Evolutionary conservation across 2,113 vertebrate species (phyloP).

Genomic region (Neolamprologus sp.): DNA sequence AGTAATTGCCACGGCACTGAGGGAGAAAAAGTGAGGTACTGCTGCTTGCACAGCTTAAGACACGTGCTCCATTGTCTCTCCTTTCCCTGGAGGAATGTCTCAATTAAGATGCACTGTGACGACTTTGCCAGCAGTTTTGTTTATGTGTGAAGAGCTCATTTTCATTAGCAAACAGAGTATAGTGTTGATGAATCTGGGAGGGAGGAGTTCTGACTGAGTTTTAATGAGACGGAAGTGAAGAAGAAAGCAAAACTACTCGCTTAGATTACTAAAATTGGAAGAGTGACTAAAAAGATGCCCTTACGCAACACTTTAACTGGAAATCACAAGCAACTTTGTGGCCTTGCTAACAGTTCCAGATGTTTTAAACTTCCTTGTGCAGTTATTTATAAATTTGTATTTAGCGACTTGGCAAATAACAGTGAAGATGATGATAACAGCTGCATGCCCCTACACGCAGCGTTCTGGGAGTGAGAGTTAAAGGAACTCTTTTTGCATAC

Average conservation of each 20-base stretch:
- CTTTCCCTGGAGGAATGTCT: not conserved
- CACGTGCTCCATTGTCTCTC: not conserved
- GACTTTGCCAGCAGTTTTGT: not conserved
- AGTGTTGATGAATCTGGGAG: not conserved
- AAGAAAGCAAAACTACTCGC: not conserved
- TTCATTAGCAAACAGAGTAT: not conserved
- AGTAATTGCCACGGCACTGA: constrained; percentile 28
- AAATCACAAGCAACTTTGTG: not conserved
- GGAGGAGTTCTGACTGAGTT: not conserved
- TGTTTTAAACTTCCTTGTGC: not conserved
- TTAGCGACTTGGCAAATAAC: not conserved
- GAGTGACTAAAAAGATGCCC: not conserved
- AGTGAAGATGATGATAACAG: not conserved
- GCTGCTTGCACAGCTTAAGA: not conserved
- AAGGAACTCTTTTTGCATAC: not conserved
- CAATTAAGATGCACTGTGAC: constrained; percentile 18
- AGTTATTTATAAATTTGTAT: not conserved
- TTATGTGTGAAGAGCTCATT: not conserved
- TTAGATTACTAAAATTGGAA: not conserved
- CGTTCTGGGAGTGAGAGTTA: not conserved
- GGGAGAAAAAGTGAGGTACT: constrained; percentile 11
- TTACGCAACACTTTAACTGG: not conserved
- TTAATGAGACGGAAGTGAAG: not conserved
- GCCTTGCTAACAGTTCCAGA: not conserved
- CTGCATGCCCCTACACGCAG: not conserved